These are phyloP conservation scores for Plemyria rubiginata DNA, from an alignment of 2,888 invertebrate species.

Conservation along the genomic window DNA sequence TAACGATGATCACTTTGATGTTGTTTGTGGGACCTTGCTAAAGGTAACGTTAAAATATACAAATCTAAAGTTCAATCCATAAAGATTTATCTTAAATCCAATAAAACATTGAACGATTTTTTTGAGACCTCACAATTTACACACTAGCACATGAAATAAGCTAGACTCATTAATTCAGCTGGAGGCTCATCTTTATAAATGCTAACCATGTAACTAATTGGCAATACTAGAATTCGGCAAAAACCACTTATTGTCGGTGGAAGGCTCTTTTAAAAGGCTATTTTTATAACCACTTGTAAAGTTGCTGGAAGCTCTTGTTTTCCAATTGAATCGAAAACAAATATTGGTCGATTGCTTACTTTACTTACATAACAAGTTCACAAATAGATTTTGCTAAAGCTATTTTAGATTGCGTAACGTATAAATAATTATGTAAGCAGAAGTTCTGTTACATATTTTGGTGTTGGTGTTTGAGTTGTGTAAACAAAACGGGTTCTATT, in stretches of 20 bases:
- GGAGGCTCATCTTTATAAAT: slow-evolving; percentile 5
- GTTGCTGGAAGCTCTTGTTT: slow-evolving; percentile 10
- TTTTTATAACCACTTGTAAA: slow-evolving; percentile 21
- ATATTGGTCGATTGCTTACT: slow-evolving; percentile 14
- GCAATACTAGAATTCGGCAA: not conserved
- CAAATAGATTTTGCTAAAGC: not conserved
- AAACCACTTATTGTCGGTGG: slow-evolving; percentile 1
- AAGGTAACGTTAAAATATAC: too few species aligned
- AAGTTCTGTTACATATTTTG: not conserved
- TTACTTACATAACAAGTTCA: slow-evolving; percentile 9
- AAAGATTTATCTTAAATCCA: too few species aligned
- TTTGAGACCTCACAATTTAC: too few species aligned
- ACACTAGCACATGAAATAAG: too few species aligned
- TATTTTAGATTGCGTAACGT: not conserved
- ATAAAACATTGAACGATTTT: too few species aligned
- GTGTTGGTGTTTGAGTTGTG: not conserved
- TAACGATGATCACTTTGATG: too few species aligned
- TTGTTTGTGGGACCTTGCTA: too few species aligned
- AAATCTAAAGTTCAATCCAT: too few species aligned
- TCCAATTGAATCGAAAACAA: slow-evolving; percentile 16
- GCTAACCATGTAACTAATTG: not conserved
- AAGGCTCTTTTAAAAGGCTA: slow-evolving; percentile 17
- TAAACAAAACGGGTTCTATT: too few species aligned
- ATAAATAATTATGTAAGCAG: not conserved
- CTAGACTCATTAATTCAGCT: slow-evolving; percentile 8